These are phyloP conservation scores for Thripadectes ignobilis DNA, from an alignment of 2,797 vertebrate species.

Conservation along the genomic window DNA sequence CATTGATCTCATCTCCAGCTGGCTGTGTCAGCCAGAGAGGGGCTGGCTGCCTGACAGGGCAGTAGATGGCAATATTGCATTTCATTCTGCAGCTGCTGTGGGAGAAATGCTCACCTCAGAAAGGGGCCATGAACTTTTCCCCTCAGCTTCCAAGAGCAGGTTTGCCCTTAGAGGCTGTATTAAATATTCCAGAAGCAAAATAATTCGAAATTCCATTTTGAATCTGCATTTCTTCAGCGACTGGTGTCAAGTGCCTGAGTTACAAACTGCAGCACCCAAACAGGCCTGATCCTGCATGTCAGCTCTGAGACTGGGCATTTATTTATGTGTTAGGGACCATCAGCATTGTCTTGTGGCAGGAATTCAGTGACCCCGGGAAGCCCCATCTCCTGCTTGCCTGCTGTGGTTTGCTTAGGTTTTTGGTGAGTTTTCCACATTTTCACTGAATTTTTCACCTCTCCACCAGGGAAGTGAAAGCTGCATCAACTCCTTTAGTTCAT, in stretches of 20 bases:
- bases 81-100: not conserved
- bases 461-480: not conserved
- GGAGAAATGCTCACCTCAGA: conserved; percentile 18
- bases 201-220: not conserved
- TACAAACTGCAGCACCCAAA: not conserved
- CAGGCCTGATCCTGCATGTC: not conserved
- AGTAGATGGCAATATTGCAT: conserved; percentile 75
- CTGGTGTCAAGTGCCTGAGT: not conserved
- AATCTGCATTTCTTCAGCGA: not conserved
- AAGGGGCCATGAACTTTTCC: not conserved
- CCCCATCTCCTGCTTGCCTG: not conserved
- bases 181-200: not conserved
- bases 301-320: not conserved
- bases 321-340: not conserved
- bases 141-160: not conserved
- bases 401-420: not conserved
- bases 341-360: not conserved
- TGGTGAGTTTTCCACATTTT: not conserved
- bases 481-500: not conserved
- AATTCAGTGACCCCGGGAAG: not conserved
- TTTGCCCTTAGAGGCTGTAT: not conserved
- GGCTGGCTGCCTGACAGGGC: not conserved
- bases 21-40: not conserved
- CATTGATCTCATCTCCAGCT: conserved; percentile 12
- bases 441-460: not conserved